Base-by-base conservation (phyloP, 1,140 invertebrate genomes). In the Sycobia sp. region DNA sequence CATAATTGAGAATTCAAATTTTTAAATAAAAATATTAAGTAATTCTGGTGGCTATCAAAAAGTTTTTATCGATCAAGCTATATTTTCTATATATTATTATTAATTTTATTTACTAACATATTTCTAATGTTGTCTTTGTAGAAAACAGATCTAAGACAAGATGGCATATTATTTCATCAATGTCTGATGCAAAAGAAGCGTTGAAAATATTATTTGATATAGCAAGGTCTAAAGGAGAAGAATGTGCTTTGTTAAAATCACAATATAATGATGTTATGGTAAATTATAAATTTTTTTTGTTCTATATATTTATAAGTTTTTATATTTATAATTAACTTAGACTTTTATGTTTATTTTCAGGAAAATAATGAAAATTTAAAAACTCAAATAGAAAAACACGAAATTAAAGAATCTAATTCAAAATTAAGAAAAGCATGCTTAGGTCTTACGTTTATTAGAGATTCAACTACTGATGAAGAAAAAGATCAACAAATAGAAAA, bases 161-260 rank as follows among this genome's bases (percentile, higher is more conserved):
- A 53, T 87, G 85, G 76, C 88, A 91, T 47, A 81, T 78, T 36
- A 77, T 91, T 2, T 86, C 88, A 55, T 85, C 86, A 2, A 84
- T 91, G 77, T 71, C 81, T 0, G 90, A 92, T 70, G 86, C 87
- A 0, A 90, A 89, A 72, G 78, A 73, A 27, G 86, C 84, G 4
- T 55, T 89, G 0, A 85, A 86, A 73, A 80, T 79, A 32, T 68
- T 89, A 4, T 87, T 89, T 67, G 84, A 88, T 25, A 67, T 84
- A 11, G 73, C 83, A 0, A 79, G 83, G 1, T 82, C 86, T 46
- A 76, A 83, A 4, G 84, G 83, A 51, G 76, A 81, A 20, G 82
- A 85, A 56, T 64, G 70, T 61, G 67, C 60, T 75, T 8, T 50
- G 58, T 63, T 76, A 72, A 63, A 83, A 63, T 77, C 73, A 3